These are phyloP conservation scores for Leucania comma DNA, from an alignment of 2,888 invertebrate genomes.

Conservation along the genomic window DNA sequence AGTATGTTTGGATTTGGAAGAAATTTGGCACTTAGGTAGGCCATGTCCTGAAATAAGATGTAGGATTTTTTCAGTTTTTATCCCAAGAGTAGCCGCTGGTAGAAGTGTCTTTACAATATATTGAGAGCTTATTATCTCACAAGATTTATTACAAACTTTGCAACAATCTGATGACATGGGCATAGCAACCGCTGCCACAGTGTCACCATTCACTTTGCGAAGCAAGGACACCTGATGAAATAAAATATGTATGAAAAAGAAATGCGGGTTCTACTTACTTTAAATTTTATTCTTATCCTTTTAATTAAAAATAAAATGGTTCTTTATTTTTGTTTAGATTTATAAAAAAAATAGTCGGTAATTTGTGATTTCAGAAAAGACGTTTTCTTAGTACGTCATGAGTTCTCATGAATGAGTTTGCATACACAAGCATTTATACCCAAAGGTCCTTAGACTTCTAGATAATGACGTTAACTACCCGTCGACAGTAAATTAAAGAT, in stretches of 20 bases:
- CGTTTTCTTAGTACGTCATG: neutral
- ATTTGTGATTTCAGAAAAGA: neutral
- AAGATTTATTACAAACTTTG: too few relatives aligned
- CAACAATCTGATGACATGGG: neutral
- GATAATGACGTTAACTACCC: conserved; percentile 15
- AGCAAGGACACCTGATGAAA: neutral
- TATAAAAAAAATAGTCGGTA: neutral
- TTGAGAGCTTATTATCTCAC: too few relatives aligned
- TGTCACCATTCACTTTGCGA: neutral
- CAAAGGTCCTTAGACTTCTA: neutral
- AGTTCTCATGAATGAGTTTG: neutral
- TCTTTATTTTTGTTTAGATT: neutral
- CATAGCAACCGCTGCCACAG: neutral
- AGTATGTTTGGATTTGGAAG: too few relatives aligned
- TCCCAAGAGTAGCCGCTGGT: too few relatives aligned
- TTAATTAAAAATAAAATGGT: neutral
- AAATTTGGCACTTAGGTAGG: too few relatives aligned
- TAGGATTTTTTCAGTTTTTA: too few relatives aligned
- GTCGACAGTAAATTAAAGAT: conserved; percentile 26
- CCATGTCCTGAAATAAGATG: too few relatives aligned
- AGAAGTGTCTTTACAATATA: too few relatives aligned
- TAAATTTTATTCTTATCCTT: too few relatives aligned
- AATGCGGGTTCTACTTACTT: too few relatives aligned
- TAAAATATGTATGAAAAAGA: too few relatives aligned
- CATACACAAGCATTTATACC: neutral